phyloP scores from a whole-genome alignment of 2,888 invertebrate species.

The Ecdyonurus torrentis region DNA sequence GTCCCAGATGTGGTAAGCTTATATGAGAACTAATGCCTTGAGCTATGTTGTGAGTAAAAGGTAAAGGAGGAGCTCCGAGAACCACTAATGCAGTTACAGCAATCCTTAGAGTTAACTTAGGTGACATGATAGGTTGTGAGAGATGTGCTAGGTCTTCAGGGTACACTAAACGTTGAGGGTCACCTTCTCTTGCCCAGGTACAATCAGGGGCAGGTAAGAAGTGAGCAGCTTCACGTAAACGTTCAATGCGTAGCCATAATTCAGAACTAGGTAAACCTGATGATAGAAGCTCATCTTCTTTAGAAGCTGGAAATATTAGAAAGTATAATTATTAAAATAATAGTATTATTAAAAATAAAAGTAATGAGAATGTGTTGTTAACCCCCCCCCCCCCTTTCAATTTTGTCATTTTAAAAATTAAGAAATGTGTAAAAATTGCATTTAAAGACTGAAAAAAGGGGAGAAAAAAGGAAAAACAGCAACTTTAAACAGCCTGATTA shows the following conservation, averaged over 20 bases:
- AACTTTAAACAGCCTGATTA: too few relatives aligned
- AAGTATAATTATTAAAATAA: too few relatives aligned
- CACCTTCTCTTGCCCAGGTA: constrained; percentile 19
- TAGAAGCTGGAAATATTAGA: constrained; percentile 28
- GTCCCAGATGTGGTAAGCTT: constrained; percentile 2
- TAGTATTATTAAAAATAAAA: too few relatives aligned
- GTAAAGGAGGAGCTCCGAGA: constrained; percentile 7
- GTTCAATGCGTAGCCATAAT: constrained; percentile 59
- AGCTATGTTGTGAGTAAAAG: constrained; percentile 1
- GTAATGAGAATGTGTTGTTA: too few relatives aligned
- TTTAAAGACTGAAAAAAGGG: too few relatives aligned
- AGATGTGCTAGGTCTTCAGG: constrained; percentile 45
- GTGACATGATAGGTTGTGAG: constrained; percentile 45
- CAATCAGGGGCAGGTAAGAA: constrained; percentile 39
- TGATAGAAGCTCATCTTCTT: constrained; percentile 41
- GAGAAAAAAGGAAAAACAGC: too few relatives aligned
- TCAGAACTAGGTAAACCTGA: constrained; percentile 52
- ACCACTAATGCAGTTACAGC: constrained; percentile 35
- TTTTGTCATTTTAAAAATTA: too few relatives aligned
- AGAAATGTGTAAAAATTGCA: too few relatives aligned
- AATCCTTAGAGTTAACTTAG: constrained; percentile 39
- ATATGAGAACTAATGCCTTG: constrained; percentile 15
- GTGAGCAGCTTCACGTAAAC: constrained; percentile 50
- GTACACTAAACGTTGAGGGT: constrained; percentile 44
- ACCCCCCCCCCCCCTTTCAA: too few relatives aligned